Base-by-base conservation (phyloP, 2,797 vertebrate species). In the Poecilia velifera region DNA sequence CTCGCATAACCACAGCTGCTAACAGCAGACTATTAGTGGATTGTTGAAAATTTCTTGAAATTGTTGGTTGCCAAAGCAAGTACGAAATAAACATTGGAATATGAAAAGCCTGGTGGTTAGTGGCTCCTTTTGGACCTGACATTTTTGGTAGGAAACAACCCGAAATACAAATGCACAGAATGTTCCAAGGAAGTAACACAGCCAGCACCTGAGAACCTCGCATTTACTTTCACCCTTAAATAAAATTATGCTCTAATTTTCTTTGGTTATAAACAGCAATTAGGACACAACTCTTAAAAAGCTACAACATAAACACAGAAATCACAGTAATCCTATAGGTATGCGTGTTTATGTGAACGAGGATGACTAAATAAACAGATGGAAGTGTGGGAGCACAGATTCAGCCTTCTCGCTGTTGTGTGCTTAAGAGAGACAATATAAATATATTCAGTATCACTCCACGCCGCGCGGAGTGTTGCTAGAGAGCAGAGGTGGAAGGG, bases 401-500 rank as follows among this genome's bases (percentile, higher is more conserved):
- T 59, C 71, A 64, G 57, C 6, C 59, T 45, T 59, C 55, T 78
- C 75, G 70, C 57, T 72, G 36, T 45, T 76, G 41, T 76, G 78
- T 84, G 79, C 28, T 57, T 46, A 66, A 31, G 78, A 83, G 28
- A 85, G 72, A 85, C 82, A 80, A 71, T 76, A 73, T 80, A 81
- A 84, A 88, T 77, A 88, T 83, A 84, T 77, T 57, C 22, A 25
- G 39, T 45, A 39, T 71, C 74, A 78, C 77, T 64, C 74, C 84
- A 75, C 51, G 78, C 88, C 82, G 89, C 41, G 85, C 49, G 72
- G 68, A 77, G 72, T 55, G 77, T 43, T 76, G 85, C 25, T 57
- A 68, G 81, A 59, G 62, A 68, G 78, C 74, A 76, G 73, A 59
- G 80, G 81, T 55, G 79, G 77, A 76, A 70, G 82, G 77, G 77